Evolutionary conservation across 2,888 invertebrate species (phyloP).

Genomic region (Teinopalpus imperialis): DNA sequence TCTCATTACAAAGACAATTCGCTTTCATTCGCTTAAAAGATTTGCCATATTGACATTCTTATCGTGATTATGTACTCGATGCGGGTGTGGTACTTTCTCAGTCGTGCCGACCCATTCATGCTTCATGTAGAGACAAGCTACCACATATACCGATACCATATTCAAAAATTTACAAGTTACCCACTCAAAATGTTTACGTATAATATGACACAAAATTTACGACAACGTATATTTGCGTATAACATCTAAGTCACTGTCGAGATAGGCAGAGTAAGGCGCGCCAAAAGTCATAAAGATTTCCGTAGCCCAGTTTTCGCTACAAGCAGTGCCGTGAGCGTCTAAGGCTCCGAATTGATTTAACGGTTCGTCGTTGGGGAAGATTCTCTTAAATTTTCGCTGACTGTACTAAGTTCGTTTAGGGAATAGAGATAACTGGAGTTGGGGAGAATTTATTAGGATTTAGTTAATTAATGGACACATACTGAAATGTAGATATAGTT

Average conservation of each 20-base stretch:
- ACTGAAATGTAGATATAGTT: neutral
- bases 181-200: too few species aligned
- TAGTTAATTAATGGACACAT: conserved; percentile 19
- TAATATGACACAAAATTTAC: conserved; percentile 11
- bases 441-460: neutral
- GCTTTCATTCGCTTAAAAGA: too few species aligned
- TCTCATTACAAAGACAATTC: too few species aligned
- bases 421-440: conserved; percentile 1
- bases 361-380: conserved; percentile 13
- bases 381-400: conserved; percentile 12
- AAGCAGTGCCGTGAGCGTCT: conserved; percentile 6
- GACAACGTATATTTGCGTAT: conserved; percentile 3
- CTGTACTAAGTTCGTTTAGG: conserved; percentile 3
- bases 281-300: conserved; percentile 10
- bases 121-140: too few species aligned
- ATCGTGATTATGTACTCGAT: too few species aligned
- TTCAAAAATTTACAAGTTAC: too few species aligned
- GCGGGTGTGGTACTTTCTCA: too few species aligned
- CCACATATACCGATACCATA: too few species aligned
- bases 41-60: too few species aligned
- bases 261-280: conserved; percentile 11
- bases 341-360: conserved; percentile 14
- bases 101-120: too few species aligned
- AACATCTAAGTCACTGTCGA: neutral
- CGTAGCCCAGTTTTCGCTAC: conserved; percentile 1